Percentiles rank a stretch among this genome's conserved stretches.
These are phyloP conservation scores for Zapornia atra DNA, from an alignment of 2,113 vertebrate genomes.

Conservation along the genomic window DNA sequence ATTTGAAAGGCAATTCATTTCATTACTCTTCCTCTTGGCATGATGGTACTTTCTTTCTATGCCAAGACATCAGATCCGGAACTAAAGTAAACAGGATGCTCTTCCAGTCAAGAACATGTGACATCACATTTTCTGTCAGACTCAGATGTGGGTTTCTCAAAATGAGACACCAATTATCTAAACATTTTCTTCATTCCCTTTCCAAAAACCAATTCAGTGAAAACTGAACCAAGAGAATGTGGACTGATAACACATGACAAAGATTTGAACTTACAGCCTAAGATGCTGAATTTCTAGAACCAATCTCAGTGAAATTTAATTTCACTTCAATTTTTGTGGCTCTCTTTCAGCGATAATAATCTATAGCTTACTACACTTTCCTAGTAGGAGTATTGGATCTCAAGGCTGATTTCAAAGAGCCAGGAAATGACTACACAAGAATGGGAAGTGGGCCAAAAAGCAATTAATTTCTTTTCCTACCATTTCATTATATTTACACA, in stretches of 20 bases:
- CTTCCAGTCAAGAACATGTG: background rate
- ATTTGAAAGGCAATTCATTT: background rate
- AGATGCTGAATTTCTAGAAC: background rate
- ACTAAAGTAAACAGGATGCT: background rate
- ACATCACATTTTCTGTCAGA: background rate
- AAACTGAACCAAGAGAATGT: background rate
- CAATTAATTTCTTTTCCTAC: background rate
- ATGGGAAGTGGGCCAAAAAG: background rate
- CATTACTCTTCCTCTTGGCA: background rate
- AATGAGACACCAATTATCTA: background rate
- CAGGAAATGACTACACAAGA: background rate
- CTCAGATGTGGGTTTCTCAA: background rate
- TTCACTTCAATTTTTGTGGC: background rate
- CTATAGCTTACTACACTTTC: background rate
- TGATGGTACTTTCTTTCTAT: background rate
- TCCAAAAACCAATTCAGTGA: background rate
- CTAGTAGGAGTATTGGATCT: background rate
- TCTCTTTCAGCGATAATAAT: background rate
- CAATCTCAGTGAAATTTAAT: background rate
- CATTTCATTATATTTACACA: conserved; percentile 16
- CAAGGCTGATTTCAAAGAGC: background rate
- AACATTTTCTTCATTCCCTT: background rate
- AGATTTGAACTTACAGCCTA: background rate
- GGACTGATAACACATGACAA: background rate
- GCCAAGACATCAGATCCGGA: background rate